Base-by-base conservation (phyloP, 2,113 vertebrate genomes). In the Cinclus mexicanus region DNA sequence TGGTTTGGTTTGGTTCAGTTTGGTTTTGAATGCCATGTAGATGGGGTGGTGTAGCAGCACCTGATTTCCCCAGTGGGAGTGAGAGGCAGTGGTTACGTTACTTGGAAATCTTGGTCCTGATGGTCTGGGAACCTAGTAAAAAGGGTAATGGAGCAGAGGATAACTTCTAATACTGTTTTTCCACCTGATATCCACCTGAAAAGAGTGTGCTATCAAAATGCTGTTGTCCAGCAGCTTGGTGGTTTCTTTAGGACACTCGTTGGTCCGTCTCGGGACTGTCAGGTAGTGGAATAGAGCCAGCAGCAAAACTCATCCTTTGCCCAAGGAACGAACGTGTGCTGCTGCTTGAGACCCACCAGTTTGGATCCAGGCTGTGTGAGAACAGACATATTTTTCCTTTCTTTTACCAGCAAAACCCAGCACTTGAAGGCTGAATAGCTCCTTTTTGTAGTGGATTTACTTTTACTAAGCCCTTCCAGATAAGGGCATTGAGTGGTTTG, bases 391-490 rank as follows among this genome's bases (percentile, higher is more conserved):
- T 88, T 88, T 83, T 90, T 63, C 41, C n/a, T 80, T 90, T 61
- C 33, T 91, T 94, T 86, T 26, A 26, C 56, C 12, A 76, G 69
- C 56, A 89, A 94, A 96, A 46, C 72, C 69, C 69, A 46, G 80
- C 89, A 93, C 91, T 97, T 93, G 83, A 91, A 91, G 83, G 53
- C 33, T 94, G 72, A 96, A 92, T 94, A 88, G 94, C 25, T 90
- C 37, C 65, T 92, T 90, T 96, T 82, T 90, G 85, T 90, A 90
- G 57, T 89, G 91, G 90, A 96, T 96, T 96, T 96, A 75, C 90
- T 95, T 93, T 96, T 97, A 93, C 93, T 94, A 95, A 97, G 96
- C 74, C 90, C 75, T 74, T 94, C 68, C 76, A 91, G 92, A 93
- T 87, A 96, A 95, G 83, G 64, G 71, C 89, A 93, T 90, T 92